A percentile compares a stretch with the other conserved stretches of the same genome.
Evolutionary conservation across 2,888 invertebrate species (phyloP).

Genomic region (Agrypnus murinus): DNA sequence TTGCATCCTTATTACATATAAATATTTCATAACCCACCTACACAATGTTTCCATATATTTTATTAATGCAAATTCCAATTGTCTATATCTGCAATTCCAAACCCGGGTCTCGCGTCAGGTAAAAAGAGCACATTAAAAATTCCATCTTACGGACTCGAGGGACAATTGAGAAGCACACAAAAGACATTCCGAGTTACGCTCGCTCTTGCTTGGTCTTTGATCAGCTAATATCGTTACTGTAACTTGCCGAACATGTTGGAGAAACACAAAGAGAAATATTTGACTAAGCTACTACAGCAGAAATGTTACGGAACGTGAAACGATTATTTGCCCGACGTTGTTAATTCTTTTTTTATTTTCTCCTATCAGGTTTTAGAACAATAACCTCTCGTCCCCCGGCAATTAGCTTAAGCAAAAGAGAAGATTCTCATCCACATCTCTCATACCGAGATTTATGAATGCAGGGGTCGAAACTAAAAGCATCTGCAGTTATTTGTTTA

Average conservation of each 20-base stretch:
- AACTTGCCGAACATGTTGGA: slow-evolving; percentile 59
- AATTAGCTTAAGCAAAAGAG: slow-evolving; percentile 35
- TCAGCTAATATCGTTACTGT: slow-evolving; percentile 62
- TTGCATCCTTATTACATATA: slow-evolving; percentile 54
- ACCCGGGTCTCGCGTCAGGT: slow-evolving; percentile 50
- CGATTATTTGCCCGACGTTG: slow-evolving; percentile 32
- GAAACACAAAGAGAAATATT: slow-evolving; percentile 52
- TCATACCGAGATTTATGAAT: slow-evolving; percentile 34
- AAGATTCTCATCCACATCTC: slow-evolving; percentile 20
- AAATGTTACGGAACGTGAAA: slow-evolving; percentile 33
- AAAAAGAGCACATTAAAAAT: slow-evolving; percentile 49
- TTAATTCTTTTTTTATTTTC: slow-evolving; percentile 17
- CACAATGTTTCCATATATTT: slow-evolving; percentile 67
- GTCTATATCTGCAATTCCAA: slow-evolving; percentile 54
- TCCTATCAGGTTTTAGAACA: slow-evolving; percentile 12
- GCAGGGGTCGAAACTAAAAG: slow-evolving; percentile 41
- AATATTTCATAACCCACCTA: slow-evolving; percentile 67
- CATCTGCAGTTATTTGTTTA: slow-evolving; percentile 62
- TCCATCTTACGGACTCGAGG: slow-evolving; percentile 46
- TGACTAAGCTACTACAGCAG: slow-evolving; percentile 35
- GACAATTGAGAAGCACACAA: slow-evolving; percentile 49
- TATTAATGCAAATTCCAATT: slow-evolving; percentile 67
- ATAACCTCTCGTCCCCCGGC: slow-evolving; percentile 22
- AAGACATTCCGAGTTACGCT: slow-evolving; percentile 43
- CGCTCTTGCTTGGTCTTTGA: slow-evolving; percentile 59